A percentile compares a stretch with the other conserved stretches of the same genome.
Conservation (phyloP, 1,140 invertebrate species). For the Cydia splendana region DNA sequence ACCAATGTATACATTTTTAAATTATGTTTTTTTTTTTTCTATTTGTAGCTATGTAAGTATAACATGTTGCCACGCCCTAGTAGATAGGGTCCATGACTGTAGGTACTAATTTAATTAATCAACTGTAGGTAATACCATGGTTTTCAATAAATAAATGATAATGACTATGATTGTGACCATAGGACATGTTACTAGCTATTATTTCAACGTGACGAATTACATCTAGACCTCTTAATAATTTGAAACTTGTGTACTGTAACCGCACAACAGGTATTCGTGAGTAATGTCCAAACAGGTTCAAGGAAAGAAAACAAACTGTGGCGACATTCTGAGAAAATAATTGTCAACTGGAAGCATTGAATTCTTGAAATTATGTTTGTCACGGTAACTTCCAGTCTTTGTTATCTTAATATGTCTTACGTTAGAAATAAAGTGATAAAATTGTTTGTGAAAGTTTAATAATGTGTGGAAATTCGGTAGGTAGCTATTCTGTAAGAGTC, state of each 20-base stretch:
- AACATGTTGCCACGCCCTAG: no score
- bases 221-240: neutral
- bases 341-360: neutral
- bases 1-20: no score
- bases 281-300: conserved; percentile 28
- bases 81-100: no score
- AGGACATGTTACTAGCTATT: neutral
- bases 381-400: neutral
- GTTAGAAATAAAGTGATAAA: neutral
- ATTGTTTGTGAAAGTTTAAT: neutral
- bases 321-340: conserved; percentile 13
- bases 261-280: conserved; percentile 21
- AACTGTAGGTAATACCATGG: no score
- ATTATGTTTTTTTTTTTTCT: no score
- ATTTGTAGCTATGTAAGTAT: no score
- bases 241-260: conserved; percentile 1
- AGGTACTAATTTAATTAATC: no score
- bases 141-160: no score
- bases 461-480: neutral
- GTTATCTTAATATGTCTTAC: neutral
- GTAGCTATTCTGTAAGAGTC: neutral
- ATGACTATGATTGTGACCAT: no score
- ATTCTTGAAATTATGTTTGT: conserved; percentile 13
- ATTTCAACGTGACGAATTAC: neutral
- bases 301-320: conserved; percentile 11